A percentile compares a stretch with the other conserved stretches of the same genome.
Evolutionary conservation across 2,113 vertebrate genomes (phyloP).

Genomic region (Actinemys pallida): DNA sequence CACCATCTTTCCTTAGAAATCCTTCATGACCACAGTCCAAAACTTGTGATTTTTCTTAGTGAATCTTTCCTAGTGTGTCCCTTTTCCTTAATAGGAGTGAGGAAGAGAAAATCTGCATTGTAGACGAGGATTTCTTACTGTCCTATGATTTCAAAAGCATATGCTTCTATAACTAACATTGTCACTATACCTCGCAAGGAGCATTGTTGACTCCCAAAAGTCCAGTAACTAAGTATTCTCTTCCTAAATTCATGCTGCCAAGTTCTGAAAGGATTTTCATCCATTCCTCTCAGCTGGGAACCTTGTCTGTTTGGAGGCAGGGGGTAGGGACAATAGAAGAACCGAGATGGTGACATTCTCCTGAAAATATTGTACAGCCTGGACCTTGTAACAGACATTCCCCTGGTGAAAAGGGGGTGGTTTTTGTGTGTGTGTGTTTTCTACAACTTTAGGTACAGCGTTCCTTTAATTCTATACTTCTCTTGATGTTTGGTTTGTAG

Average conservation of each 20-base stretch:
- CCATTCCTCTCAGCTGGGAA: constrained; percentile 29
- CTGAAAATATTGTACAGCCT: constrained; percentile 14
- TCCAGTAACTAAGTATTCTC: neutral
- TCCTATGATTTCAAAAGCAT: constrained; percentile 34
- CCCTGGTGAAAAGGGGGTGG: neutral
- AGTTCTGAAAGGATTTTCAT: constrained; percentile 22
- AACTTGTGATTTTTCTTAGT: neutral
- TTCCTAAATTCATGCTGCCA: constrained; percentile 22
- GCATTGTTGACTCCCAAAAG: constrained; percentile 14
- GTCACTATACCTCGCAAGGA: neutral
- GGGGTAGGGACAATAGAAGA: constrained; percentile 10
- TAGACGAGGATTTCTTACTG: neutral
- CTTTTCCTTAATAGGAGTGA: neutral
- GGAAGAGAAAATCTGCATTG: neutral
- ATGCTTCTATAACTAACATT: constrained; percentile 6
- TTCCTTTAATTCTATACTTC: neutral
- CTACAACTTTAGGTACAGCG: neutral
- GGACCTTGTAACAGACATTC: neutral
- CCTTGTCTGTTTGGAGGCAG: neutral
- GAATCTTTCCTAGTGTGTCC: neutral
- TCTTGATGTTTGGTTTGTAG: neutral
- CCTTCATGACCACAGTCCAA: neutral
- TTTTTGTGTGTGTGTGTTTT: neutral
- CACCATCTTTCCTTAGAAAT: neutral
- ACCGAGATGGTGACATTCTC: neutral